phyloP scores from a whole-genome alignment of 2,888 invertebrate genomes.

The Ferdinandea cuprea region DNA sequence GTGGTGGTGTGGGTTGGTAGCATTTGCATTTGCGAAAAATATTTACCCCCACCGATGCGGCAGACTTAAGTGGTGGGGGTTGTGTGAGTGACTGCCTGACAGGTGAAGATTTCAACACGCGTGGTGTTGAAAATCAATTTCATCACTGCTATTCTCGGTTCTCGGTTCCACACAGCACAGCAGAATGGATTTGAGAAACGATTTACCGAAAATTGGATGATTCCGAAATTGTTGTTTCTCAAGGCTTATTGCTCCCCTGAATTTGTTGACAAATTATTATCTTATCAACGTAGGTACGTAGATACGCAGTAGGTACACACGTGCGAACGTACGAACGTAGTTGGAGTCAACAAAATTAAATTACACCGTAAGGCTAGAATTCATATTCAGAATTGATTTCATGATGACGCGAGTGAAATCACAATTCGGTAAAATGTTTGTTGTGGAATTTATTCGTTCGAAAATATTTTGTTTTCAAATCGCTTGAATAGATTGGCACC shows the following conservation, averaged over 20 bases:
- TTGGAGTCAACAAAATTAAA: conserved; percentile 23
- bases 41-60: conserved; percentile 35
- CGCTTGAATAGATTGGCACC: neutral
- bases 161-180: conserved; percentile 3
- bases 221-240: conserved; percentile 73
- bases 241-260: conserved; percentile 61
- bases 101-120: conserved; percentile 57
- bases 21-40: neutral
- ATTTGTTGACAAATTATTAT: conserved; percentile 68
- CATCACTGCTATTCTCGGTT: conserved; percentile 20
- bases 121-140: conserved; percentile 63
- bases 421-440: neutral
- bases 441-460: neutral
- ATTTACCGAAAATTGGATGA: conserved; percentile 69
- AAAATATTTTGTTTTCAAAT: neutral
- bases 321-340: conserved; percentile 14
- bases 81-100: conserved; percentile 26
- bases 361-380: conserved; percentile 8
- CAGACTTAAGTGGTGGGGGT: neutral
- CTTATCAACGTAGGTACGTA: conserved; percentile 6
- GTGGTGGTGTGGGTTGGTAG: neutral
- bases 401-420: neutral
- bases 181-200: conserved; percentile 52
- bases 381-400: conserved; percentile 6
- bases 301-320: conserved; percentile 14